Percentiles rank a stretch among this genome's conserved stretches.
Conservation (phyloP, 2,888 invertebrate species). For the Hermodice carunculata region DNA sequence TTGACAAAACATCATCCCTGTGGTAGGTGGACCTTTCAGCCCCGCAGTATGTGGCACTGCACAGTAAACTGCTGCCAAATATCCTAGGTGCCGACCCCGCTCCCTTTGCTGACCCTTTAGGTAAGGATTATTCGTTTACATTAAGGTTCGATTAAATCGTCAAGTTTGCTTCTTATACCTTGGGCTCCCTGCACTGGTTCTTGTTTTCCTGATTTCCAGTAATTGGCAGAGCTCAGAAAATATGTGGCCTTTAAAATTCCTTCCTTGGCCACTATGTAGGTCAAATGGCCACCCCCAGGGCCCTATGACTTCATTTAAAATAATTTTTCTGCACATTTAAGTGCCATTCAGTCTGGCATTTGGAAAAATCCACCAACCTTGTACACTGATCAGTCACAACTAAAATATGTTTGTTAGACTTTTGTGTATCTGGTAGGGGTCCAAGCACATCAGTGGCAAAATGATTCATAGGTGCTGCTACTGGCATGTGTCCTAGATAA, state of each 20-base stretch:
- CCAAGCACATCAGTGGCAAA: constrained; percentile 1
- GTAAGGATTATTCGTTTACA: constrained; percentile 32
- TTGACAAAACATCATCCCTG: neutral
- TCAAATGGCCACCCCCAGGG: no score
- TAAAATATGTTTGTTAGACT: constrained; percentile 12
- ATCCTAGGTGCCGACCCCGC: constrained; percentile 25
- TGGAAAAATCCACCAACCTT: constrained; percentile 15
- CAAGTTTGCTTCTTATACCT: constrained; percentile 30
- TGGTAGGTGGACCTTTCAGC: neutral
- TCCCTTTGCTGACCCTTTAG: constrained; percentile 18
- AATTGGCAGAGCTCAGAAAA: no score
- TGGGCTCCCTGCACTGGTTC: constrained; percentile 31
- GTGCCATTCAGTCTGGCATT: neutral
- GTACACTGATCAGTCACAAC: constrained; percentile 15
- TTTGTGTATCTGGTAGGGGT: constrained; percentile 10
- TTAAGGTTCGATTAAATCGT: constrained; percentile 32
- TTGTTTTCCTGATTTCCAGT: no score
- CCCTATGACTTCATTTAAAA: neutral
- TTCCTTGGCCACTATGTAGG: no score
- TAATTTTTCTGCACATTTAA: neutral
- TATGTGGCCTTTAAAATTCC: no score
- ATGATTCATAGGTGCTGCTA: constrained; percentile 7
- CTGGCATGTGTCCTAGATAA: neutral
- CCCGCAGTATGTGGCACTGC: neutral
- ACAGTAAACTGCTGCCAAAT: neutral